Percentiles rank a stretch among this genome's conserved stretches.
Evolutionary conservation across 2,888 invertebrate species (phyloP).

Genomic region (Mamestra brassicae): DNA sequence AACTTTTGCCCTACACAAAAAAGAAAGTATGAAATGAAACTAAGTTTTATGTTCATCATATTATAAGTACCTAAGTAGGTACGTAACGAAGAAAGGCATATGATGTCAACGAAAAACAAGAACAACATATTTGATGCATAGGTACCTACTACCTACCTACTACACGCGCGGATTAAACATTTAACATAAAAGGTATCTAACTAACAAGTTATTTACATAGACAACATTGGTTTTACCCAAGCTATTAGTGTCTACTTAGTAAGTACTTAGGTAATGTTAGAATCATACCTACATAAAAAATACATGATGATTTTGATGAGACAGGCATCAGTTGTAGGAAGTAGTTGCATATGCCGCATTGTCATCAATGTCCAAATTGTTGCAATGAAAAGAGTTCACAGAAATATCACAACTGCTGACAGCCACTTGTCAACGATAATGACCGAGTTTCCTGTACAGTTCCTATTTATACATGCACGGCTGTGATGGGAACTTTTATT

Average conservation of each 20-base stretch:
- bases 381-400: conserved; percentile 51
- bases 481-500: conserved; percentile 42
- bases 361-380: conserved; percentile 35
- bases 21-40: not conserved
- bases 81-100: conserved; percentile 4
- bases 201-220: not conserved
- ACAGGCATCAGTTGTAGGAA: not conserved
- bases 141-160: not conserved
- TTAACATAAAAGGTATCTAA: not conserved
- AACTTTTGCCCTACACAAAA: no score
- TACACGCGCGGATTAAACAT: not conserved
- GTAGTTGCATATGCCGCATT: conserved; percentile 24
- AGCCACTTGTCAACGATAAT: conserved; percentile 77
- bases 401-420: conserved; percentile 66
- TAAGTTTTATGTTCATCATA: not conserved
- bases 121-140: not conserved
- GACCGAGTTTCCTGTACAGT: conserved; percentile 75
- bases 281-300: not conserved
- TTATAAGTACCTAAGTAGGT: not conserved
- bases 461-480: conserved; percentile 73
- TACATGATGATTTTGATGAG: conserved; percentile 8
- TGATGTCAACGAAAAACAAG: conserved; percentile 7
- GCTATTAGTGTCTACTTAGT: not conserved
- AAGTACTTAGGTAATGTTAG: not conserved
- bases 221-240: not conserved